phyloP scores from a whole-genome alignment of 2,797 vertebrate genomes.

The Iguana delicatissima region DNA sequence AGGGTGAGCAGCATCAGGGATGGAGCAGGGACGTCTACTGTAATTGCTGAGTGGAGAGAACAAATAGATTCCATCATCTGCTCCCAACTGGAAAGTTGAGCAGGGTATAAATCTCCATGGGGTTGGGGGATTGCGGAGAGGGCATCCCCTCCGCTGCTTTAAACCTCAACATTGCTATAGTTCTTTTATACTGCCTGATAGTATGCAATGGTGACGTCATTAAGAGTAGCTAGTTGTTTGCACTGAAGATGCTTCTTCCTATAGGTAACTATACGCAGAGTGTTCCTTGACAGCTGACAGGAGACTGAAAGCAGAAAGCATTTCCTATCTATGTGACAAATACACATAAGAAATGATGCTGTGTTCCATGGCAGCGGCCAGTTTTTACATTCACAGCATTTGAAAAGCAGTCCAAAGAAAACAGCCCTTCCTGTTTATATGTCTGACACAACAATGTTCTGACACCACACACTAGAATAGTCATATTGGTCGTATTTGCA shows the following conservation, averaged over 20 bases:
- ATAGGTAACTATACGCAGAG: neutral
- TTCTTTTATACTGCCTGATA: neutral
- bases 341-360: too few species aligned
- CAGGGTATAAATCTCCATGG: too few species aligned
- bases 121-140: too few species aligned
- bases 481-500: too few species aligned
- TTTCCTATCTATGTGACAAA: neutral
- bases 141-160: neutral
- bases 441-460: neutral
- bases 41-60: too few species aligned
- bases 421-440: neutral
- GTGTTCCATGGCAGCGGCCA: too few species aligned
- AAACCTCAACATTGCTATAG: neutral
- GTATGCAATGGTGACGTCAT: neutral
- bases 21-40: too few species aligned
- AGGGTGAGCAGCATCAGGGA: too few species aligned
- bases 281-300: neutral
- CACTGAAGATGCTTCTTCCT: neutral
- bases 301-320: neutral
- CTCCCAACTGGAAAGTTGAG: too few species aligned
- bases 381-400: too few species aligned
- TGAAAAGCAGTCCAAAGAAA: neutral
- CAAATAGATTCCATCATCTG: too few species aligned
- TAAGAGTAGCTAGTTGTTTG: neutral
- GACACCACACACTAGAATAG: neutral